phyloP scores from a whole-genome alignment of 2,888 invertebrate species.

The Epinotia bilunana region DNA sequence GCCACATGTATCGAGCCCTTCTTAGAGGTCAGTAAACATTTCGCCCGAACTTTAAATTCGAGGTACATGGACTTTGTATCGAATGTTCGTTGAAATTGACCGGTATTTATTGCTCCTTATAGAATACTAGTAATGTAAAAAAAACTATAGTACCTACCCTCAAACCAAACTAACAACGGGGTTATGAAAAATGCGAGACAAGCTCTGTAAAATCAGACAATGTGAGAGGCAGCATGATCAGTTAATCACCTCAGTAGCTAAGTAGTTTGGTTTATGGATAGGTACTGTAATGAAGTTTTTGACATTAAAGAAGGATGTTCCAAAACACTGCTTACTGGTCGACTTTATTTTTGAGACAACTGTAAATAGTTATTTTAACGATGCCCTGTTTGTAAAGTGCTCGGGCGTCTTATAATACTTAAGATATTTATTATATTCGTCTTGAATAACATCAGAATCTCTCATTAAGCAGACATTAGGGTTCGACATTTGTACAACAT shows the following conservation, averaged over 20 bases:
- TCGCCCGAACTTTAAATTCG: too few species aligned
- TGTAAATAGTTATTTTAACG: slow-evolving; percentile 47
- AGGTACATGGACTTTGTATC: too few species aligned
- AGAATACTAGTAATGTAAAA: neutral
- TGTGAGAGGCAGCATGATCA: neutral
- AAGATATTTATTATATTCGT: slow-evolving; percentile 29
- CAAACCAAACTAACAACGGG: neutral
- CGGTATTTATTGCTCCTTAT: neutral
- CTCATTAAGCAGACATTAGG: slow-evolving; percentile 40
- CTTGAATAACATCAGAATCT: slow-evolving; percentile 25
- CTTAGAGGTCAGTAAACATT: too few species aligned
- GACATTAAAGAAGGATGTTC: neutral
- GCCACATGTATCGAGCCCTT: too few species aligned
- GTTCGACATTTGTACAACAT: slow-evolving; percentile 46
- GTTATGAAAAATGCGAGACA: neutral
- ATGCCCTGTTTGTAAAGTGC: slow-evolving; percentile 38
- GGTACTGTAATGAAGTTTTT: neutral
- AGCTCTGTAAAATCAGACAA: neutral
- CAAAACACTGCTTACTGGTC: slow-evolving; percentile 51
- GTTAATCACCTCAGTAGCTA: neutral
- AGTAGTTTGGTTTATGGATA: neutral
- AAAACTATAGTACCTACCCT: neutral
- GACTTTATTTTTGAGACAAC: slow-evolving; percentile 47
- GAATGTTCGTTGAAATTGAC: neutral
- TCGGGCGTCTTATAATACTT: slow-evolving; percentile 31